Evolutionary conservation across 2,888 invertebrate genomes (phyloP), one percentile per base, ranked within the genome.

Genomic region (Lymantria dispar): DNA sequence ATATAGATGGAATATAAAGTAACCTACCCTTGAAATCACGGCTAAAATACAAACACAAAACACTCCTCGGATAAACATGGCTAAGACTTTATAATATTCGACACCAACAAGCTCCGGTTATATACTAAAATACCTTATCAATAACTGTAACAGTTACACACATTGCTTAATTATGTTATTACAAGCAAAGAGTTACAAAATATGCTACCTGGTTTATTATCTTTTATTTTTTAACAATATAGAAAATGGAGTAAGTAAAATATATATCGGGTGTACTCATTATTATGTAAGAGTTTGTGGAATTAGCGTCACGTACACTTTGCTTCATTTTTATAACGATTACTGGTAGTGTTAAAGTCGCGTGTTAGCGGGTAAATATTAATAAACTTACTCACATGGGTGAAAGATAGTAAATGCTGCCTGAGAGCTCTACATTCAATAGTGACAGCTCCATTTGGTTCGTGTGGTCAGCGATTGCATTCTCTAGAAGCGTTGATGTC

Each of bases 111-210:
- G 33, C 22, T 42, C 47, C 50, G 36, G 13, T 55, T 68, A 45
- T 65, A 68, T 65, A 65, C 41, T n/a, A 46, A 45, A 37, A 10
- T 8, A 13, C 13, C 52, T 64, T 65, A 65, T 64, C 68, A 48
- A 45, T 14, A 41, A 40, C 10, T 62, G 52, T 48, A 49, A 62
- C 43, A 47, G 40, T 60, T 56, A 45, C 56, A 15, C 48, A 47
- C 11, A 48, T 60, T 67, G 44, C 55, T 3, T 47, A 49, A 60
- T 45, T 40, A 50, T 10, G 47, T 45, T 52, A 47, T 54, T 60
- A 45, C 58, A 47, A 48, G 15, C 39, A 22, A 12, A 14, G 8
- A 37, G 30, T 64, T 64, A 42, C 64, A 33, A 54, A 57, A 67
- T 39, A 37, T 14, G 11, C 14, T 40, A 40, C 40, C 14, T 40